Evolutionary conservation across 2,113 vertebrate species (phyloP), one percentile per base, ranked within the genome.

Genomic region (Zapus hudsonius): DNA sequence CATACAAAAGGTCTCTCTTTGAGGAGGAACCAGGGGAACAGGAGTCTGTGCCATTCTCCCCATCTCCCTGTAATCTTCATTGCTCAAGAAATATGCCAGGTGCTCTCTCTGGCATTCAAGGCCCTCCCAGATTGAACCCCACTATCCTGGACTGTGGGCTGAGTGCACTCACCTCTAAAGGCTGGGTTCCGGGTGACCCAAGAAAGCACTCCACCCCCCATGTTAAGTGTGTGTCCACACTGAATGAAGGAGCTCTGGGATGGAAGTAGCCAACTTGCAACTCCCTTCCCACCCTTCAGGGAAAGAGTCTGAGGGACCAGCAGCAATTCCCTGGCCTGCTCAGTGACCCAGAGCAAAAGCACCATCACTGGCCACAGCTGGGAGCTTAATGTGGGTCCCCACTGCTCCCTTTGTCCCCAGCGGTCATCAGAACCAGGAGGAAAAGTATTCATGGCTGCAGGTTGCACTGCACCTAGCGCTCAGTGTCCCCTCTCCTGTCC

Each of bases 151-250:
- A 42, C 15, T 6, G 27, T 2, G 7, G 31, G 57, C 19, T 69
- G 31, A 2, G 47, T 1, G 5, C n/a, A 47, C 57, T 38, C 42
- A 52, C 66, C 23, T 29, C 31, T 29, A 7, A 4, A 2, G 16
- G 36, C 22, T 33, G 36, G 63, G 31, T 44, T 70, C 13, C 19
- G 87, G 29, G 29, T 29, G 19, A 52, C 29, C 61, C 57, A 20
- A 47, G 27, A 13, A 44, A n/a, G n/a, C n/a, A n/a, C n/a, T n/a
- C 17, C 33, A 84, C 4, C 57, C 3, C 0, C 0, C 33, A 13
- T 61, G 47, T 92, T 84, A 74, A 61, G 31, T 20, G 40, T n/a
- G 6, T 73, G 69, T 67, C 67, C 7, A 1, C 36, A 25, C 61
- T 27, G 3, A 38, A 19, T 0, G 55, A 82, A 59, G 40, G 40